phyloP scores from a whole-genome alignment of 1,140 invertebrate genomes.

The Ctenoplectra terminalis region DNA sequence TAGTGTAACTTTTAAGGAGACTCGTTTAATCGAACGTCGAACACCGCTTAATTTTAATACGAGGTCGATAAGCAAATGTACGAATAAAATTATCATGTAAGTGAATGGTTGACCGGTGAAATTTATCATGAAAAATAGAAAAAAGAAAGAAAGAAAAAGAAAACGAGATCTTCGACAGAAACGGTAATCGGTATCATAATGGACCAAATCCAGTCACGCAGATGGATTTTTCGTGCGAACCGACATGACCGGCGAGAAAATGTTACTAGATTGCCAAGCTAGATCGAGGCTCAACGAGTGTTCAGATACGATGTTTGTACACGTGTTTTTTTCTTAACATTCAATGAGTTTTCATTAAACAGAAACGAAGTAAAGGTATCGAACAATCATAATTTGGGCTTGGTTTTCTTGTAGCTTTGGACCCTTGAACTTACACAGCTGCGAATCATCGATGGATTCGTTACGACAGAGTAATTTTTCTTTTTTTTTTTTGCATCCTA shows the following conservation, averaged over 20 bases:
- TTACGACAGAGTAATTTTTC: no score
- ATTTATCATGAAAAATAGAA: neutral
- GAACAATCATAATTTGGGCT: neutral
- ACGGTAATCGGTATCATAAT: neutral
- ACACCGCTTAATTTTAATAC: constrained; percentile 49
- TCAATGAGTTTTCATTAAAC: constrained; percentile 47
- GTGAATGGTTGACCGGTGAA: neutral
- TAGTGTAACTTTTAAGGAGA: constrained; percentile 29
- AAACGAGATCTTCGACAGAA: neutral
- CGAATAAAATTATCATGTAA: neutral
- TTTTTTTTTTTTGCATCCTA: no score
- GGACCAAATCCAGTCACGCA: neutral
- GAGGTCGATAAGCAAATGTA: neutral
- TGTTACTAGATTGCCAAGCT: neutral
- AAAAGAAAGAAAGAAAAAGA: neutral
- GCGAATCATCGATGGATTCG: neutral
- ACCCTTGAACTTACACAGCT: neutral
- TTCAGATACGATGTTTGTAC: constrained; percentile 43
- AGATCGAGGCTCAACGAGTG: constrained; percentile 37
- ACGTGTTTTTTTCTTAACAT: constrained; percentile 37
- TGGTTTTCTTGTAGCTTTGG: neutral
- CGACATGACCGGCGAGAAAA: neutral
- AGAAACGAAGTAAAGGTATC: constrained; percentile 39
- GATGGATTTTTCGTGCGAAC: neutral
- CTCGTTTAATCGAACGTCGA: constrained; percentile 30